These are phyloP conservation scores for Pachycephus smyrnensis DNA, from an alignment of 2,888 invertebrate species.

Conservation along the genomic window DNA sequence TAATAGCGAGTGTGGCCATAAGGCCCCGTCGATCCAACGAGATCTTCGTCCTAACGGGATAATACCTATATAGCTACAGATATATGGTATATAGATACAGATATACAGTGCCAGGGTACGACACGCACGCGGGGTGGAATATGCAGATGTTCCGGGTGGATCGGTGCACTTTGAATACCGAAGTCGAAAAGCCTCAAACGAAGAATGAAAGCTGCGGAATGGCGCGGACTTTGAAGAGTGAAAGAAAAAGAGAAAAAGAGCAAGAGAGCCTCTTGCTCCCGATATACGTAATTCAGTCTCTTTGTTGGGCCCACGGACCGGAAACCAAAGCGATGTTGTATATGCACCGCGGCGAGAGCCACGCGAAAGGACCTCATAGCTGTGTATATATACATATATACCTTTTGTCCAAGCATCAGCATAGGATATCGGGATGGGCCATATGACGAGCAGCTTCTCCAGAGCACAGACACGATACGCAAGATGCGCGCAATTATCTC, in stretches of 20 bases:
- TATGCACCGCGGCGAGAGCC: background rate
- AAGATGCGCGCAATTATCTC: constrained; percentile 49
- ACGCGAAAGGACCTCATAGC: background rate
- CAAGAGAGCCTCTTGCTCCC: background rate
- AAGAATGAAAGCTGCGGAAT: background rate
- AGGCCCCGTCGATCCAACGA: no score
- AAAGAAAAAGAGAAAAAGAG: background rate
- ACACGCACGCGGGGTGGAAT: no score
- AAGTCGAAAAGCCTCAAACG: background rate
- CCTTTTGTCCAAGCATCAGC: background rate
- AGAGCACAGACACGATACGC: constrained; percentile 34
- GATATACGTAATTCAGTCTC: background rate
- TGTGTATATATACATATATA: no score
- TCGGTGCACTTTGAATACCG: background rate
- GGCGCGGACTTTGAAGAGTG: constrained; percentile 7
- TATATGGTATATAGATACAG: no score
- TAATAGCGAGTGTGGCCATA: no score
- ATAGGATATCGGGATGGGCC: background rate
- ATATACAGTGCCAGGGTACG: no score
- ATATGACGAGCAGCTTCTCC: background rate
- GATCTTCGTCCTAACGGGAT: no score
- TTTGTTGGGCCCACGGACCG: constrained; percentile 7
- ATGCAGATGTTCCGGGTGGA: no score
- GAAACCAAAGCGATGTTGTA: constrained; percentile 5
- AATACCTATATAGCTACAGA: no score